A percentile compares a stretch with the other conserved stretches of the same genome.
Conservation (phyloP, 1,140 invertebrate genomes). For the Euwallacea fornicatus region DNA sequence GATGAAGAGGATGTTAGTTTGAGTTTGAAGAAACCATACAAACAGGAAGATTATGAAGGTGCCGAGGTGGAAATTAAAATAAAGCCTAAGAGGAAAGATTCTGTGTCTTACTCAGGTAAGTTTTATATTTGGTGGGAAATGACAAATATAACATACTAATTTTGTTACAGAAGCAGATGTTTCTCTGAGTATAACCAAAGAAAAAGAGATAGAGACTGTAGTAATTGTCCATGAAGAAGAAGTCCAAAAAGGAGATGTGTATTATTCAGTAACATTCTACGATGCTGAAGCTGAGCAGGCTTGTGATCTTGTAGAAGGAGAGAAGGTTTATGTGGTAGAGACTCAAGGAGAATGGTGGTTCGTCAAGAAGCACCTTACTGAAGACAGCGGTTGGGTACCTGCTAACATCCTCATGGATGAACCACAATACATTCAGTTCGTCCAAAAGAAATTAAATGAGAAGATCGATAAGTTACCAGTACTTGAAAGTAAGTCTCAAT, state of each 20-base stretch:
- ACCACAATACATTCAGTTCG: slow-evolving; percentile 75
- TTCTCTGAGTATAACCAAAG: slow-evolving; percentile 61
- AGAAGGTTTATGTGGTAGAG: slow-evolving; percentile 83
- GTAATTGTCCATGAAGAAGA: slow-evolving; percentile 51
- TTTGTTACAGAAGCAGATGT: slow-evolving; percentile 56
- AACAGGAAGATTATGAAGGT: slow-evolving; percentile 59
- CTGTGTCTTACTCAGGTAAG: slow-evolving; percentile 54
- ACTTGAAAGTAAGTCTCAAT: slow-evolving; percentile 78
- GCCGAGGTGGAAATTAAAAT: slow-evolving; percentile 58
- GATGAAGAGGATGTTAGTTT: slow-evolving; percentile 60
- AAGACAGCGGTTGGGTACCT: slow-evolving; percentile 92
- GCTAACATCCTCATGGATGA: slow-evolving; percentile 84
- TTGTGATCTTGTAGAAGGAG: slow-evolving; percentile 86
- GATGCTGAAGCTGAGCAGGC: slow-evolving; percentile 85
- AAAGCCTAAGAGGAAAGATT: slow-evolving; percentile 63
- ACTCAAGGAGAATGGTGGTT: slow-evolving; percentile 89
- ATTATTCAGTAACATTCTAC: slow-evolving; percentile 83
- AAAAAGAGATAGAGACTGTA: slow-evolving; percentile 59
- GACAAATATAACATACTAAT: slow-evolving; percentile 35
- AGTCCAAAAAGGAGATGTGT: slow-evolving; percentile 72
- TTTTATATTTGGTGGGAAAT: neutral
- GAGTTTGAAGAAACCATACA: slow-evolving; percentile 55
- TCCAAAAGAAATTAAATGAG: slow-evolving; percentile 85
- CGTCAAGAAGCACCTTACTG: slow-evolving; percentile 84
- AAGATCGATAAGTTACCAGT: slow-evolving; percentile 89